Conservation (phyloP, 2,113 vertebrate genomes). For the Ploceus nigricollis region DNA sequence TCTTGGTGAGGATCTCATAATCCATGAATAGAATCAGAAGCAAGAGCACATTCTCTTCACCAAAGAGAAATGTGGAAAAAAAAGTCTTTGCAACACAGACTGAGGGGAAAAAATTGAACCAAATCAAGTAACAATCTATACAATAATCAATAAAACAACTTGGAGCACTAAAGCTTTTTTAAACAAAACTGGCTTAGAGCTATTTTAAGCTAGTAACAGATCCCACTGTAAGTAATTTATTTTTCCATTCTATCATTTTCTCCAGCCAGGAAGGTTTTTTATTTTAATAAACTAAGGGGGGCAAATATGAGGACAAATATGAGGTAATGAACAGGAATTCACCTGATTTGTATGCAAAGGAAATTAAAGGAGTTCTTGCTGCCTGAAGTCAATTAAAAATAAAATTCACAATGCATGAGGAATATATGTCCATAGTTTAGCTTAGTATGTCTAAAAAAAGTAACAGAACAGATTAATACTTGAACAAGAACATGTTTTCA, state of each 20-base stretch:
- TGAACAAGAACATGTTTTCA: background rate
- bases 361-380: background rate
- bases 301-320: background rate
- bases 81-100: background rate
- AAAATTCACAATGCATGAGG: background rate
- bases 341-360: background rate
- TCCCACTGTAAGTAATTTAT: background rate
- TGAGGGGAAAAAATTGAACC: accelerated
- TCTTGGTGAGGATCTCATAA: background rate
- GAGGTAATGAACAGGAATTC: background rate
- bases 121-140: background rate
- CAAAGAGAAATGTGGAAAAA: background rate
- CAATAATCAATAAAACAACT: background rate
- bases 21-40: background rate
- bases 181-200: background rate
- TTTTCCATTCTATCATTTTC: background rate
- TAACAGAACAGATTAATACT: background rate
- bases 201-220: background rate
- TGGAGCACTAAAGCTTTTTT: background rate
- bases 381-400: background rate
- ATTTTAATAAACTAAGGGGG: background rate
- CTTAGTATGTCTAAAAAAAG: background rate
- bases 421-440: background rate
- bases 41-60: background rate
- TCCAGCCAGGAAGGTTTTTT: background rate